phyloP scores from a whole-genome alignment of 2,888 invertebrate genomes.

The Calephelis perditalis region DNA sequence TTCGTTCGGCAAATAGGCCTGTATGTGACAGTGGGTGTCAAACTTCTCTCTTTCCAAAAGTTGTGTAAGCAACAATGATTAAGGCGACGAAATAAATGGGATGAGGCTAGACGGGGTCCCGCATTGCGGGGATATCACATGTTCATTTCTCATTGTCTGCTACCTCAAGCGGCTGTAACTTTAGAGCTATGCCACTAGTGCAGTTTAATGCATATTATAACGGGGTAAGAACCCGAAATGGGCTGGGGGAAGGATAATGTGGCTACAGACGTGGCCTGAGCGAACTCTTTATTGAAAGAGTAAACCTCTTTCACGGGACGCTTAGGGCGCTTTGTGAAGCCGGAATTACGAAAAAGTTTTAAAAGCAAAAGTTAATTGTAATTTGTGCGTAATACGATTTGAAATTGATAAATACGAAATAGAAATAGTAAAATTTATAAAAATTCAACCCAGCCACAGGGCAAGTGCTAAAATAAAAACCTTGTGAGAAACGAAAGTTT shows the following conservation, averaged over 20 bases:
- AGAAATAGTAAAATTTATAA: too few species aligned
- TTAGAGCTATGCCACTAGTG: constrained; percentile 50
- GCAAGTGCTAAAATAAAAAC: too few species aligned
- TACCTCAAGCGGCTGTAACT: constrained; percentile 48
- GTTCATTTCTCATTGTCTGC: constrained; percentile 73
- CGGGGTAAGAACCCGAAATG: constrained; percentile 66
- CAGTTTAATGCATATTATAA: constrained; percentile 77
- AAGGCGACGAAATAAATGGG: constrained; percentile 71
- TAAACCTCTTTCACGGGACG: constrained; percentile 71
- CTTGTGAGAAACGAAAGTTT: too few species aligned
- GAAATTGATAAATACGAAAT: too few species aligned
- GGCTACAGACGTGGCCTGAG: constrained; percentile 50
- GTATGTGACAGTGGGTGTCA: constrained; percentile 69
- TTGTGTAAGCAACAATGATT: constrained; percentile 69
- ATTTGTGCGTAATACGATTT: too few species aligned
- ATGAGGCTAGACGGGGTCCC: constrained; percentile 52
- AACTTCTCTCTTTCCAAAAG: constrained; percentile 65
- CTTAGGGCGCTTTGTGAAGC: constrained; percentile 54
- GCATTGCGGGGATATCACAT: constrained; percentile 71
- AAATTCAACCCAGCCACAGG: too few species aligned
- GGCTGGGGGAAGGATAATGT: constrained; percentile 64
- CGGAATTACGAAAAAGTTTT: constrained; percentile 65
- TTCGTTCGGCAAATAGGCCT: constrained; percentile 66
- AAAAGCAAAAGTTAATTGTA: neutral
- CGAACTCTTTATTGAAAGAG: constrained; percentile 70